Conservation (phyloP, 35 echinoderm and acorn worm genomes). For the Heliocidaris tuberculata region DNA sequence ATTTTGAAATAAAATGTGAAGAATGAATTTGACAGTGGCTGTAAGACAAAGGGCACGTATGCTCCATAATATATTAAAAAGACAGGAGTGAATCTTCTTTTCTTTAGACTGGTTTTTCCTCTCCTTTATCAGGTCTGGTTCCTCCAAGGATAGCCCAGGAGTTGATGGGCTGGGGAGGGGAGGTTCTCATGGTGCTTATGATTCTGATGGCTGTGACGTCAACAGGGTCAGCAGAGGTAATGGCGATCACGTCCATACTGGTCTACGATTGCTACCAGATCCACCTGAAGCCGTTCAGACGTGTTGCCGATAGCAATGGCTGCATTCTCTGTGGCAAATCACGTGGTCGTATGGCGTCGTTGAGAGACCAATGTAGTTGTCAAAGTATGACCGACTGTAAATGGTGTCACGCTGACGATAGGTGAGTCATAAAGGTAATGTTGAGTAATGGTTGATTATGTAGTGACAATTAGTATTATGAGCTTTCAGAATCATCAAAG, state of each 20-base stretch:
- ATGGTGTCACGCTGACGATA: conserved; percentile 60
- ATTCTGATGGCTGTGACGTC: conserved; percentile 95
- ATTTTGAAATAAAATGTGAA: too few species aligned
- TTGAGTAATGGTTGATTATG: too few species aligned
- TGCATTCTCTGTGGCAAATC: conserved; percentile 85
- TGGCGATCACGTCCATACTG: conserved; percentile 93
- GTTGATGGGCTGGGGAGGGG: conserved; percentile 70
- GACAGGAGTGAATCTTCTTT: background rate
- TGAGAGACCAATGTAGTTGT: conserved; percentile 66
- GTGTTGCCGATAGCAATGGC: conserved; percentile 71
- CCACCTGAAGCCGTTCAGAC: conserved; percentile 80
- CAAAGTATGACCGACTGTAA: conserved; percentile 65
- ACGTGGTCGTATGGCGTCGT: conserved; percentile 65
- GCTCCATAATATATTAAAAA: too few species aligned
- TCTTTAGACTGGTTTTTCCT: background rate
- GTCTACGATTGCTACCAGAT: conserved; percentile 94
- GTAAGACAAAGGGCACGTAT: too few species aligned
- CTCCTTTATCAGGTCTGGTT: conserved; percentile 64
- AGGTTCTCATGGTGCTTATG: conserved; percentile 78
- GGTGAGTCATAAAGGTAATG: conserved; percentile 70
- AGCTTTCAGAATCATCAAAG: too few species aligned
- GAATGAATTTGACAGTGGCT: too few species aligned
- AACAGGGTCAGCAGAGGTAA: conserved; percentile 94
- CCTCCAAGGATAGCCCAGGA: conserved; percentile 77
- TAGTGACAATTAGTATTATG: too few species aligned